These are phyloP conservation scores for Xiphorhynchus erythropygius DNA, from an alignment of 2,797 vertebrate genomes.

Conservation along the genomic window DNA sequence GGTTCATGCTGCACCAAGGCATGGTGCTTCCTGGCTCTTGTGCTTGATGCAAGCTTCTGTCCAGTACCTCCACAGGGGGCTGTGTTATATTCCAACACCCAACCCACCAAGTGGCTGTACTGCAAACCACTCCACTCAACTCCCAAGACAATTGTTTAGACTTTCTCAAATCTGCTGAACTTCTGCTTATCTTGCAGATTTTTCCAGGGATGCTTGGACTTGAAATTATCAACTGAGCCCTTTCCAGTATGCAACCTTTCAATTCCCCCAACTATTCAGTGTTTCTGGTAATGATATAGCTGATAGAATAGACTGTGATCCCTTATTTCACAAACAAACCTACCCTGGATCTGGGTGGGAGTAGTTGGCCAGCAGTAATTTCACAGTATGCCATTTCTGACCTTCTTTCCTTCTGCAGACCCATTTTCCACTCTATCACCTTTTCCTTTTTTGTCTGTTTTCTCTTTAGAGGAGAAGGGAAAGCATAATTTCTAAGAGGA, in stretches of 20 bases:
- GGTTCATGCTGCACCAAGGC: background rate
- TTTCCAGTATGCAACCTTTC: background rate
- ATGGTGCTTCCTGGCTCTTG: rapidly evolving
- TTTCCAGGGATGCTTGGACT: background rate
- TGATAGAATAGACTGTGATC: background rate
- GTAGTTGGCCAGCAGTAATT: background rate
- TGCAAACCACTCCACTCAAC: background rate
- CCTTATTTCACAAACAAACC: background rate
- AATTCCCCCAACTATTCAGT: background rate
- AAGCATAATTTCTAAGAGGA: background rate
- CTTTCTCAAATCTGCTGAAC: background rate
- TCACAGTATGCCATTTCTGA: background rate
- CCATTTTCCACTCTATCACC: background rate
- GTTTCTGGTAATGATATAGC: background rate
- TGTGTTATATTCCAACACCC: background rate
- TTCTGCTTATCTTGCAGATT: background rate
- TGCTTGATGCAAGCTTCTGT: background rate
- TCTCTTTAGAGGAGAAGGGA: background rate
- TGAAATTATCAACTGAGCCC: background rate
- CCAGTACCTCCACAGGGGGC: background rate
- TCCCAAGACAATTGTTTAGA: background rate
- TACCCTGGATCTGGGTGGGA: background rate
- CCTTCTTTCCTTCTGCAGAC: background rate
- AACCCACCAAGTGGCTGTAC: rapidly evolving
- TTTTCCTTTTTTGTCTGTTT: background rate